Evolutionary conservation across 2,797 vertebrate species (phyloP).

Genomic region (Acanthurus lineatus): DNA sequence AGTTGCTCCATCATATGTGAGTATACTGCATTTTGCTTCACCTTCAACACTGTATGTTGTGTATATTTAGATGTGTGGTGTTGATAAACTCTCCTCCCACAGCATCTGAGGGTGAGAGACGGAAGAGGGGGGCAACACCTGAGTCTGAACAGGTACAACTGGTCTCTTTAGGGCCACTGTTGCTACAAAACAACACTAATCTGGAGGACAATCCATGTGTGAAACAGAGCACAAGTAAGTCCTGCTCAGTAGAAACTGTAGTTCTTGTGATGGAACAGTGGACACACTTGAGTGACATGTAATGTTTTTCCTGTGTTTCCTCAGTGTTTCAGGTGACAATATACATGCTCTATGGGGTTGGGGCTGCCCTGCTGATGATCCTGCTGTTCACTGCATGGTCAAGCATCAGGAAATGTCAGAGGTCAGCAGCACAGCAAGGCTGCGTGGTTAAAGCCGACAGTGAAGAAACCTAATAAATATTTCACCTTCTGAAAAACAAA

Average conservation of each 20-base stretch:
- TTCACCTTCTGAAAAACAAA: background rate
- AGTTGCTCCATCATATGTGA: constrained; percentile 74
- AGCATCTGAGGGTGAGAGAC: constrained; percentile 70
- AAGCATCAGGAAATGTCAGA: constrained; percentile 33
- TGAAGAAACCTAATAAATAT: constrained; percentile 53
- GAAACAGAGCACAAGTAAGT: constrained; percentile 48
- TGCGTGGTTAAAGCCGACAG: background rate
- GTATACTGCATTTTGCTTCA: constrained; percentile 28
- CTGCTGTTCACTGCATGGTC: constrained; percentile 22
- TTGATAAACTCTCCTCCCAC: background rate
- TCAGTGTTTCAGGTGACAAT: constrained; percentile 63
- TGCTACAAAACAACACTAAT: constrained; percentile 53
- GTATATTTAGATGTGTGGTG: no score
- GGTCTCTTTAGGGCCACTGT: constrained; percentile 74
- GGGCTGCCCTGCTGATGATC: constrained; percentile 72
- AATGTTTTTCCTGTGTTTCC: background rate
- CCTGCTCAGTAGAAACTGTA: background rate
- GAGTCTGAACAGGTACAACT: constrained; percentile 51
- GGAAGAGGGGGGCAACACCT: constrained; percentile 49
- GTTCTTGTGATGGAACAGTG: background rate
- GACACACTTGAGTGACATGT: background rate
- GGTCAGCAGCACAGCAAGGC: background rate
- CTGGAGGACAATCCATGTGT: constrained; percentile 10
- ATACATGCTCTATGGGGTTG: constrained; percentile 80
- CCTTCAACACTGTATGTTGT: background rate